Evolutionary conservation across 2,113 vertebrate genomes (phyloP), one percentile per base, ranked within the genome.

Genomic region (Hydrochoerus hydrochaeris): DNA sequence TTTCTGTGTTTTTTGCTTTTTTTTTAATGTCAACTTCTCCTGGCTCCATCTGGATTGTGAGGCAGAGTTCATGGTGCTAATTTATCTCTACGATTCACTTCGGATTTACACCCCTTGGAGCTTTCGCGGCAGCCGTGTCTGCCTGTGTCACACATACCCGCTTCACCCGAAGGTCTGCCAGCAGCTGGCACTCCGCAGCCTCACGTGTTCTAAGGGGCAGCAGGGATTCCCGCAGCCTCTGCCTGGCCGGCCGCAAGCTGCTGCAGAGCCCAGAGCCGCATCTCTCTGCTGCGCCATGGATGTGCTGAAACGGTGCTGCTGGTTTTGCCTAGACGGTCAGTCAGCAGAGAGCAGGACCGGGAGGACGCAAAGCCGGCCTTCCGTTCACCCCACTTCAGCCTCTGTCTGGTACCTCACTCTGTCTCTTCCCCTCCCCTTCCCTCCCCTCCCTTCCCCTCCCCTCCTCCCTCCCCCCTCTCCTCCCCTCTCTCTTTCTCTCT

Each of bases 161-260:
- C 44, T 38, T 44, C 32, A 11, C 8, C 11, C 0, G 1, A n/a
- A n/a, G 10, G 32, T 84, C 77, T 20, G 8, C 63, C 38, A 8
- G 38, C 71, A 78, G 7, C 19, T 6, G 7, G 7, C 26, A 4
- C 7, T 46, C 5, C 2, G 0, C 14, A 4, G 19, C 63, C 6
- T 35, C 22, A 28, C 54, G 63, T 14, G 41, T 26, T 26, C 26
- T 4, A 22, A 80, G 78, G 8, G 38, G 3, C 14, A 2, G 2
- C 3, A 16, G 24, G 14, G 9, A 17, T 6, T 5, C 1, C 32
- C 28, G 41, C 11, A 1, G 65, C 35, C 62, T 32, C 65, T 17
- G 32, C 41, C 32, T 0, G 0, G 12, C 32, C 0, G 0, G 12
- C 32, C 35, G 32, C 0, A 4, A 1, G 1, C 16, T 7, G 0